These are phyloP conservation scores for Aegotheles bennettii DNA, from an alignment of 2,113 vertebrate species.

Conservation along the genomic window DNA sequence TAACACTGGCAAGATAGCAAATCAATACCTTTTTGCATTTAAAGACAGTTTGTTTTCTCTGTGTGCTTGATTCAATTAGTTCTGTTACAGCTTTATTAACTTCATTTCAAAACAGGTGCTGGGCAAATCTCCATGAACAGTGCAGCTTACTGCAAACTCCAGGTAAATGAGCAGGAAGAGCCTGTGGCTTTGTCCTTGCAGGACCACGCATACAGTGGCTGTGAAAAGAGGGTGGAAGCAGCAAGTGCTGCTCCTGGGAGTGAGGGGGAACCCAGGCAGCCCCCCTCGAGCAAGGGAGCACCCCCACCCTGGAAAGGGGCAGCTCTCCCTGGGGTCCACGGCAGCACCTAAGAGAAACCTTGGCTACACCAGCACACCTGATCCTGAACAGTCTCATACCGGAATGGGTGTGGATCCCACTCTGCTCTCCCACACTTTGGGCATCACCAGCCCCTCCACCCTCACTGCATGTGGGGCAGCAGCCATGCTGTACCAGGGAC, in stretches of 20 bases:
- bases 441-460: not conserved
- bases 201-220: accelerated
- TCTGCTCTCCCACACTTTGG: not conserved
- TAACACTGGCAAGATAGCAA: not conserved
- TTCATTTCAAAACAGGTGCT: not conserved
- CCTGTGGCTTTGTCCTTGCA: not conserved
- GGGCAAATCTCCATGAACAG: not conserved
- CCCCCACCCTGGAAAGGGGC: not conserved
- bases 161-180: not conserved
- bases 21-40: not conserved
- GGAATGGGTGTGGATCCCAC: accelerated
- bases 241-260: not conserved
- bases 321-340: not conserved
- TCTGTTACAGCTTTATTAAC: not conserved
- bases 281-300: not conserved
- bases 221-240: not conserved
- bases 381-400: not conserved
- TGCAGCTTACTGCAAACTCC: not conserved
- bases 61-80: not conserved
- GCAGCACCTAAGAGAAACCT: not conserved
- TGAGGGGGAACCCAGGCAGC: not conserved
- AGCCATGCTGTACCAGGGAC: not conserved
- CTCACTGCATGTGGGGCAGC: accelerated
- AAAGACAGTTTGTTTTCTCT: not conserved
- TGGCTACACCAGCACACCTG: not conserved